Evolutionary conservation across 2,113 vertebrate species (phyloP).

Genomic region (Pollachius pollachius): DNA sequence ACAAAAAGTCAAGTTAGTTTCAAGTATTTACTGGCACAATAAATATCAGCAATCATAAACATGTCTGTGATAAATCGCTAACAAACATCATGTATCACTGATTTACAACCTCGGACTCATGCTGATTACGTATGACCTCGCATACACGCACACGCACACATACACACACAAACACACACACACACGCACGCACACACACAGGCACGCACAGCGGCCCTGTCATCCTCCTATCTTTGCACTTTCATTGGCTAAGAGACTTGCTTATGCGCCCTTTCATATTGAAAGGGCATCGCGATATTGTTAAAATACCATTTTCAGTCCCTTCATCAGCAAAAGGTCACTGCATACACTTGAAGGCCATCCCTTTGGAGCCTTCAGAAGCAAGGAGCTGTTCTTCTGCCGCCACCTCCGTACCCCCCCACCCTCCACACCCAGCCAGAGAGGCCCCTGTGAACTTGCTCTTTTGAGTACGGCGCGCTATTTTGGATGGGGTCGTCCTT

Average conservation of each 20-base stretch:
- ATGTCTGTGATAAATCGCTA: too few species aligned
- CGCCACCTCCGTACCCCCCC: neutral
- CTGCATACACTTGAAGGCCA: conserved; percentile 73
- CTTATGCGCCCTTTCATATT: conserved; percentile 74
- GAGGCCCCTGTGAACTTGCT: conserved; percentile 45
- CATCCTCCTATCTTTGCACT: conserved; percentile 34
- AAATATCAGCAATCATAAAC: too few species aligned
- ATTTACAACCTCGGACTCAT: too few species aligned
- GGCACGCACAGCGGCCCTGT: conserved; percentile 18
- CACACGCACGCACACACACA: conserved; percentile 15
- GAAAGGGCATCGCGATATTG: conserved; percentile 78
- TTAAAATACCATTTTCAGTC: conserved; percentile 74
- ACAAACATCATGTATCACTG: too few species aligned
- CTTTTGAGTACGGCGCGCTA: conserved; percentile 53
- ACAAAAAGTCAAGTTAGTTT: too few species aligned
- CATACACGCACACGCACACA: too few species aligned
- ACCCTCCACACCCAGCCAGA: conserved; percentile 44
- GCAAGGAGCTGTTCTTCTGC: conserved; percentile 55
- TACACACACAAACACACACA: too few species aligned
- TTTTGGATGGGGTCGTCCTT: conserved; percentile 62
- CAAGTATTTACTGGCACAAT: too few species aligned
- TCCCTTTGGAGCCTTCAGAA: conserved; percentile 63
- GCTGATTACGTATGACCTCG: too few species aligned
- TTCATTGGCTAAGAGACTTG: conserved; percentile 51
- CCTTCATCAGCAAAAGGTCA: conserved; percentile 79